phyloP scores from a whole-genome alignment of 2,888 invertebrate genomes.

The Allolobophora icterica region DNA sequence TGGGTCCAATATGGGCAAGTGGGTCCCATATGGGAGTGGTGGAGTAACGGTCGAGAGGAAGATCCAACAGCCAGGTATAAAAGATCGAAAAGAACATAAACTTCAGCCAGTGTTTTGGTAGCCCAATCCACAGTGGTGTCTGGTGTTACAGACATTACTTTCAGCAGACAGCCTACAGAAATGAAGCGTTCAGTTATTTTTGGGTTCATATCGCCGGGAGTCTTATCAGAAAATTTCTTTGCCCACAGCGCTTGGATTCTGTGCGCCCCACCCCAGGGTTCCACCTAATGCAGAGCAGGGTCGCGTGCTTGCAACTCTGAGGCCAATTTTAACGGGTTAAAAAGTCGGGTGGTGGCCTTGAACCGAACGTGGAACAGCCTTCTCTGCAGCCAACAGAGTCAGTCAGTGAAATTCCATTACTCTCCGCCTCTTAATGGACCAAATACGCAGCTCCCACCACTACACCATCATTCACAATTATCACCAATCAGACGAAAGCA shows the following conservation, averaged over 20 bases:
- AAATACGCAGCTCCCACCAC: neutral
- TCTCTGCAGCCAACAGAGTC: neutral
- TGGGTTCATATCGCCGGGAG: neutral
- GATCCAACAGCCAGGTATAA: neutral
- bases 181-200: neutral
- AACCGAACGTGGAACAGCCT: neutral
- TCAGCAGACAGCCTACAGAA: neutral
- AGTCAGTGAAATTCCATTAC: neutral
- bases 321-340: constrained; percentile 10
- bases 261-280: neutral
- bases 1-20: too few relatives aligned
- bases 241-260: neutral
- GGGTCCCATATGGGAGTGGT: neutral
- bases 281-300: neutral
- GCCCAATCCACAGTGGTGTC: neutral
- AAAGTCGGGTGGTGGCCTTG: neutral
- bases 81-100: neutral
- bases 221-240: neutral
- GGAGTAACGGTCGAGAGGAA: neutral
- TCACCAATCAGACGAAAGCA: neutral
- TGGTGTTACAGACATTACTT: neutral
- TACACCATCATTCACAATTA: neutral
- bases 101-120: too few relatives aligned
- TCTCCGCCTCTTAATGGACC: neutral
- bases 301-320: neutral